These are phyloP conservation scores for Sarotherodon lohbergeri DNA, from an alignment of 2,113 vertebrate genomes.

Conservation along the genomic window DNA sequence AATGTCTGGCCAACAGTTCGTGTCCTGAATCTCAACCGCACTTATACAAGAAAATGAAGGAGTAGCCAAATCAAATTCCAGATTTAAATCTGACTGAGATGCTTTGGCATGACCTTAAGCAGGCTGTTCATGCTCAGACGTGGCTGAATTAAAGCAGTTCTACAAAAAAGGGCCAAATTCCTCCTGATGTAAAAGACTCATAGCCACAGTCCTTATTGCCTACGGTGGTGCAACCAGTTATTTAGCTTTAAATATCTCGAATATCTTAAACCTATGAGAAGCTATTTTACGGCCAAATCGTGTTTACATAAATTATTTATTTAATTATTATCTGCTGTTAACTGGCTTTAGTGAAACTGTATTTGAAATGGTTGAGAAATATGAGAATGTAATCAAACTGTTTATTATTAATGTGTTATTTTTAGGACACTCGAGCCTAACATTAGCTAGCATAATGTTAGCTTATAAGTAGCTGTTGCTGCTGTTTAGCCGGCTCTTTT, in stretches of 20 bases:
- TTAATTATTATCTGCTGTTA: neutral
- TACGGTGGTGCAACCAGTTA: neutral
- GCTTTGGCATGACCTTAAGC: neutral
- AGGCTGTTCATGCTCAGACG: neutral
- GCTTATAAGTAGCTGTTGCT: neutral
- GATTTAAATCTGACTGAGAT: neutral
- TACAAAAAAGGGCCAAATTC: neutral
- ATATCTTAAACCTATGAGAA: neutral
- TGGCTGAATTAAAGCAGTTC: neutral
- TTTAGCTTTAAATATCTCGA: neutral
- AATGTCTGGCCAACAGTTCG: neutral
- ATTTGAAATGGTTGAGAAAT: neutral
- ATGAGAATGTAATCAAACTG: neutral
- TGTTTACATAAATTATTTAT: neutral
- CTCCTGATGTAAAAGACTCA: neutral
- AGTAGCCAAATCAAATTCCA: neutral
- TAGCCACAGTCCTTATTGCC: neutral
- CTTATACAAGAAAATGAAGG: neutral
- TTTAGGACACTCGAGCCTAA: neutral
- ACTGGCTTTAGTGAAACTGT: neutral
- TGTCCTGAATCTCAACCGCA: fast-evolving
- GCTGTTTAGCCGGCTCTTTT: neutral
- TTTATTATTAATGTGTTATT: neutral
- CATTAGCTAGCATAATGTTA: neutral
- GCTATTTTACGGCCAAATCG: neutral